Base-by-base conservation (phyloP, 1,140 invertebrate species). In the Vollenhovia emeryi region DNA sequence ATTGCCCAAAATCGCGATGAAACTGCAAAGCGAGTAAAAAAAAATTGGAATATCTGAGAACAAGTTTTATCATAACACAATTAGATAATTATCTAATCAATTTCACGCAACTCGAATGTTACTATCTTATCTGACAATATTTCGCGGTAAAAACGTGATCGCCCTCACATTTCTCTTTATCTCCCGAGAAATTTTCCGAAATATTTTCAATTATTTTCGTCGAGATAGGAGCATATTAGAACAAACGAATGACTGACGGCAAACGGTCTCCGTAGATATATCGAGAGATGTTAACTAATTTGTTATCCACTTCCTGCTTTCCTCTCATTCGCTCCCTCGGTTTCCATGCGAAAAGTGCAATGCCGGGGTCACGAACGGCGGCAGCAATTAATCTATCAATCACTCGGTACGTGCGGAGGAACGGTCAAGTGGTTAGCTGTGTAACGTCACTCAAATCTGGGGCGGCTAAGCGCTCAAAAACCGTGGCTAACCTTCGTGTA, bases 381-480 rank as follows among this genome's bases (percentile, higher is more conserved):
- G 75, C 83, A 86, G 90, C 93, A 94, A 94, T 94, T 93, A 93
- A 93, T 94, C 92, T 89, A 95, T 95, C 94, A 95, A 94, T 95
- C 94, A 94, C 89, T 84, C 84, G 82, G 74, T 43, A 87, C 89
- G 86, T 74, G 90, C 87, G 87, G 89, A 86, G 91, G 91, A 91
- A 93, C 89, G 94, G 94, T 95, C 94, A 94, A 95, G 94, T 95
- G 94, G 94, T 94, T 95, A 94, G 91, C 91, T 94, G 93, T 95
- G 94, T 95, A 93, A 85, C 92, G 94, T 94, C 94, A 95, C 91
- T 95, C 94, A 94, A 94, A 88, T 84, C 88, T 71, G 85, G 86
- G 90, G 86, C 89, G 84, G 87, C 90, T 93, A 93, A 94, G 88
- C 88, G 91, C 90, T 93, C 91, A 91, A 93, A 93, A 93, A 90